phyloP scores from a whole-genome alignment of 2,113 vertebrate genomes.

The Heterocephalus glaber region DNA sequence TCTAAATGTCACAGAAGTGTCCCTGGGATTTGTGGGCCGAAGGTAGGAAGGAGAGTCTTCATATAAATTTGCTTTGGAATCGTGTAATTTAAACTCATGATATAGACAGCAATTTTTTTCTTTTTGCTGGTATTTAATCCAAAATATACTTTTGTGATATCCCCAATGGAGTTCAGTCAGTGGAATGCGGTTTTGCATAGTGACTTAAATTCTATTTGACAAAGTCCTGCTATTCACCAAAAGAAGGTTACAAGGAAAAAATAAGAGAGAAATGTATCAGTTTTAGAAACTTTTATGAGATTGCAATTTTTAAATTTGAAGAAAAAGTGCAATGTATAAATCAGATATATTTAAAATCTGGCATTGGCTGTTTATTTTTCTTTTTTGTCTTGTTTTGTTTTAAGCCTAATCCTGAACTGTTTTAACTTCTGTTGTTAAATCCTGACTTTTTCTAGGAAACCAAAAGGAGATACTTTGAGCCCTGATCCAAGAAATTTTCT shows the following conservation, averaged over 20 bases:
- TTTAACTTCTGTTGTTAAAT: conserved; percentile 26
- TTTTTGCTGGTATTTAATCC: not conserved
- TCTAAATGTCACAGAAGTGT: not conserved
- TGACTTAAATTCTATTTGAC: conserved; percentile 29
- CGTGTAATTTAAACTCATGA: not conserved
- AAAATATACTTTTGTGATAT: conserved; percentile 1
- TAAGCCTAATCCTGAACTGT: not conserved
- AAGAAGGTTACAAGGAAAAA: not conserved
- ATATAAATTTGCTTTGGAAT: not conserved
- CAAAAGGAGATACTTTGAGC: not conserved
- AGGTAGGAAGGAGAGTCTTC: not conserved
- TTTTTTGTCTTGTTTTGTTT: not conserved
- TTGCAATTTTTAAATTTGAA: not conserved
- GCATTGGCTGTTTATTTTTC: not conserved
- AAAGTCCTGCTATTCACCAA: not conserved
- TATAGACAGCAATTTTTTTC: not conserved
- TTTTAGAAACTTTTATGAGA: conserved; percentile 30
- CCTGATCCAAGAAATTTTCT: not conserved
- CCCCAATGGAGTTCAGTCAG: not conserved
- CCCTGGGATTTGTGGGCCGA: not conserved
- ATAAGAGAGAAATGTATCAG: not conserved
- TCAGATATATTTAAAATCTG: not conserved
- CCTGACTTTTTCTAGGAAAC: conserved; percentile 29
- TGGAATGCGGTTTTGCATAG: not conserved
- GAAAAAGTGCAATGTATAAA: not conserved